Conservation (phyloP, 2,888 invertebrate genomes). For the Neoascia interrupta region DNA sequence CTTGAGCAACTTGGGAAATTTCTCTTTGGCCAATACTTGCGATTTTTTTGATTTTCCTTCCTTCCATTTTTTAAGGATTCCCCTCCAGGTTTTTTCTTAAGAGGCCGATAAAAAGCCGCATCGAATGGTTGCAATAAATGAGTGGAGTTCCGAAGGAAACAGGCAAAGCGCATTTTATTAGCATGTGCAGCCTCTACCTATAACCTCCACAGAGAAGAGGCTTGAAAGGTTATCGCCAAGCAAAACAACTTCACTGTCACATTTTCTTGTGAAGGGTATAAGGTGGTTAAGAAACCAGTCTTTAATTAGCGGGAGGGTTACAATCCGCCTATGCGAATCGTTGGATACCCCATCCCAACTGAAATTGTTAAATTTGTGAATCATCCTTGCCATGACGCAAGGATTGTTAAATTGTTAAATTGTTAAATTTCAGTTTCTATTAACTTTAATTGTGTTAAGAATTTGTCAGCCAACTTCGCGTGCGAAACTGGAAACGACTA, state of each 20-base stretch:
- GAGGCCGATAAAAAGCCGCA: background rate
- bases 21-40: background rate
- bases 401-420: too few species aligned
- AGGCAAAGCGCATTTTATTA: background rate
- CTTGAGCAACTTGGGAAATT: background rate
- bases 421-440: too few species aligned
- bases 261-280: background rate
- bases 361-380: too few species aligned
- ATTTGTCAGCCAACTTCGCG: too few species aligned
- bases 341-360: too few species aligned
- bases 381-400: too few species aligned
- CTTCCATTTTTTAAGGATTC: background rate
- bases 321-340: too few species aligned
- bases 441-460: too few species aligned
- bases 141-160: background rate
- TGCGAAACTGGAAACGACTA: too few species aligned
- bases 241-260: background rate
- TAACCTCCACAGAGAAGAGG: background rate
- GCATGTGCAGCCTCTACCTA: background rate
- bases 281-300: slow-evolving; percentile 13
- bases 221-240: slow-evolving; percentile 1
- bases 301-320: too few species aligned
- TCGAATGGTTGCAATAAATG: background rate
- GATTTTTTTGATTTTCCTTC: background rate
- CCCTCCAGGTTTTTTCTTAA: background rate